Percentiles rank a stretch among this genome's conserved stretches.
phyloP scores from a whole-genome alignment of 1,140 invertebrate genomes.

The Zophobas atratus region DNA sequence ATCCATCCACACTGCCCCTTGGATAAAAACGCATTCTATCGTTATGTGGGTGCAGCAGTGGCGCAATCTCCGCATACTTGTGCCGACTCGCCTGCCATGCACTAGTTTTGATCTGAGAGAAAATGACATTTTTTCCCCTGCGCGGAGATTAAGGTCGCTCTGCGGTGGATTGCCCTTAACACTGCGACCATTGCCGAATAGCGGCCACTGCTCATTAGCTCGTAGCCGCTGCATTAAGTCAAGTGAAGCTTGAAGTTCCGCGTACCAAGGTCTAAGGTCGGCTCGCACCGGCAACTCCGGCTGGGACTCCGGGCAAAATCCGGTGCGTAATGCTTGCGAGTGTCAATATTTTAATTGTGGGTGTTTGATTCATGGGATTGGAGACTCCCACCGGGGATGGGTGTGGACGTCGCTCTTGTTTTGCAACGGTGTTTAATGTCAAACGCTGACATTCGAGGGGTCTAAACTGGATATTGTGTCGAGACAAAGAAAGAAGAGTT shows the following conservation, averaged over 20 bases:
- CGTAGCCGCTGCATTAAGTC: slow-evolving; percentile 24
- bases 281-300: background rate
- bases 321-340: slow-evolving; percentile 29
- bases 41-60: slow-evolving; percentile 51
- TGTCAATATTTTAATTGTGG: slow-evolving; percentile 51
- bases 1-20: background rate
- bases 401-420: slow-evolving; percentile 39
- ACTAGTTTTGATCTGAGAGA: slow-evolving; percentile 49
- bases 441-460: background rate
- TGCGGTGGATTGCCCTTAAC: slow-evolving; percentile 44
- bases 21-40: slow-evolving; percentile 27
- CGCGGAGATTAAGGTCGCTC: slow-evolving; percentile 24
- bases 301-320: slow-evolving; percentile 34
- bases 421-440: slow-evolving; percentile 16
- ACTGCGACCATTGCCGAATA: slow-evolving; percentile 42
- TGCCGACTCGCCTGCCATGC: slow-evolving; percentile 36
- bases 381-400: slow-evolving; percentile 23
- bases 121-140: slow-evolving; percentile 12
- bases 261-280: slow-evolving; percentile 51
- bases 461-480: background rate
- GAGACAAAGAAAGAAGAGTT: too few species aligned
- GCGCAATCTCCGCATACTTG: slow-evolving; percentile 44
- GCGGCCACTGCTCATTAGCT: slow-evolving; percentile 17
- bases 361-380: slow-evolving; percentile 46
- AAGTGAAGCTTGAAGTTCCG: slow-evolving; percentile 52